Conservation (phyloP, 2,888 invertebrate genomes). For the Morpho deidamia region DNA sequence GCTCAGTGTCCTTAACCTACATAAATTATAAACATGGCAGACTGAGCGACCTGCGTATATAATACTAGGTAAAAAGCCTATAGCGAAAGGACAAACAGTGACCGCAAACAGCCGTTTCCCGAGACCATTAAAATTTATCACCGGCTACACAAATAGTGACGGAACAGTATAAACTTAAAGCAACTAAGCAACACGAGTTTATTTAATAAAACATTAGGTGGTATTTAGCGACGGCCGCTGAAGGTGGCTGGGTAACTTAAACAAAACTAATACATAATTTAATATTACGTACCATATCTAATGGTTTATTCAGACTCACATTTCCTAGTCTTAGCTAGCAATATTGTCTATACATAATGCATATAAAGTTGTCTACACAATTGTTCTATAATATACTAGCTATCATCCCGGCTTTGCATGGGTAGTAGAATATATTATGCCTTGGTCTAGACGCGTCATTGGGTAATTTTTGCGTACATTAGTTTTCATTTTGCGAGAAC, state of each 20-base stretch:
- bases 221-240: slow-evolving; percentile 53
- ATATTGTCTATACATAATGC: slow-evolving; percentile 65
- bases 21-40: too few relatives aligned
- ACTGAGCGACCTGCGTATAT: slow-evolving; percentile 13
- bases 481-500: too few relatives aligned
- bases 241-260: slow-evolving; percentile 70
- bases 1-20: too few relatives aligned
- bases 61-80: slow-evolving; percentile 24
- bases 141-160: slow-evolving; percentile 47
- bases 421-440: background rate
- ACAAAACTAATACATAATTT: slow-evolving; percentile 75
- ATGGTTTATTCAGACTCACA: slow-evolving; percentile 71
- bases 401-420: background rate
- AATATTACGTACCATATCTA: slow-evolving; percentile 59
- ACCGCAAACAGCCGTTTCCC: slow-evolving; percentile 36
- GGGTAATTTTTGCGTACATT: too few relatives aligned
- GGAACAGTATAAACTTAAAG: slow-evolving; percentile 36
- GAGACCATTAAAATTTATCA: slow-evolving; percentile 58
- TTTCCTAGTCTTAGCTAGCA: slow-evolving; percentile 59
- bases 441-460: too few relatives aligned
- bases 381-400: background rate
- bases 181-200: slow-evolving; percentile 49
- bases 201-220: slow-evolving; percentile 66
- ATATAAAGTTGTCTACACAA: slow-evolving; percentile 35
- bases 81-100: slow-evolving; percentile 46